Base-by-base conservation (phyloP, 2,797 vertebrate genomes). In the Acanthiza pusilla region DNA sequence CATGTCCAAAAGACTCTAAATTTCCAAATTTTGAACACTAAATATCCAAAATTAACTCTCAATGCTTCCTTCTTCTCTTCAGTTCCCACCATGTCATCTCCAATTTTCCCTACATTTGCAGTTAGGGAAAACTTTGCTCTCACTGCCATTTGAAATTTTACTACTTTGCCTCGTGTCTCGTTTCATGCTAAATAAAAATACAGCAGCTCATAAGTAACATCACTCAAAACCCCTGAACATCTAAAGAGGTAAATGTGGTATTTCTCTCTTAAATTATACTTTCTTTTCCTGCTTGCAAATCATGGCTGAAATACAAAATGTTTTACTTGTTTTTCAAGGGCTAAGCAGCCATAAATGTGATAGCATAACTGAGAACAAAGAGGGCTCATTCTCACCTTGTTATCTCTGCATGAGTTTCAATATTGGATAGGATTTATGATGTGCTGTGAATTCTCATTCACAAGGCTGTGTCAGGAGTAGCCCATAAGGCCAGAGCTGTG, bases 351-450 rank as follows among this genome's bases (percentile, higher is more conserved):
- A n/a, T 57, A 81, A 83, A 90, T 63, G 42, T 45, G 63, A 85
- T 73, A 93, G 67, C 48, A 51, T 65, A 93, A 91, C 77, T 94
- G 82, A 73, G 85, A 94, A 85, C 58, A 96, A 93, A 83, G 23
- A 75, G 42, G 70, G 30, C 63, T 55, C 47, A 14, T 85, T 79
- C 29, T 93, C 34, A 86, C 55, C 65, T 75, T 68, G 85, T 72
- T 82, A 55, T 82, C 47, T 78, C 85, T 68, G 40, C 30, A 17
- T 58, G 26, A 65, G 66, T 87, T 68, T 81, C 62, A 80, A 27
- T 88, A 79, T 79, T 76, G 45, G 36, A 10, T 25, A 26, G 57
- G 57, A 91, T 91, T 83, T 63, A 58, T 77, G 95, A 30, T 90
- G 34, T 62, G n/a, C 65, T 78, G 42, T 73, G 73, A 50, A 91